Conservation (phyloP, 2,888 invertebrate species). For the Thera britannica region DNA sequence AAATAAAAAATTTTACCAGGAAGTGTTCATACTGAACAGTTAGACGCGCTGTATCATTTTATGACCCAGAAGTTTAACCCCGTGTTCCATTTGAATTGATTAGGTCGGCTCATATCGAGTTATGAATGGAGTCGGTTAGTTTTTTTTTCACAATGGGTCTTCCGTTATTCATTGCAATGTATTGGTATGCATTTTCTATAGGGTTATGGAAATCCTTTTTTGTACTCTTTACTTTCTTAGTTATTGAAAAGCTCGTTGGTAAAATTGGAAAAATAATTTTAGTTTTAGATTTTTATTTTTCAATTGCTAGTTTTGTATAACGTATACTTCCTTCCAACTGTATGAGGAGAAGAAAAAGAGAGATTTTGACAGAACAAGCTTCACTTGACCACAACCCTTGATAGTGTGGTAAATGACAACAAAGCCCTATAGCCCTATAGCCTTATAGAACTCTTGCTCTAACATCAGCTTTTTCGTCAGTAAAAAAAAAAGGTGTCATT, state of each 20-base stretch:
- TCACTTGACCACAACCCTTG: no score
- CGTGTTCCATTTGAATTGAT: constrained; percentile 81
- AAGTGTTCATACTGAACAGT: constrained; percentile 13
- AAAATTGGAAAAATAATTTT: not conserved
- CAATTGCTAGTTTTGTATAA: no score
- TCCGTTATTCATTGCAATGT: constrained; percentile 61
- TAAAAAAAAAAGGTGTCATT: no score
- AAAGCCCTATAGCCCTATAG: no score
- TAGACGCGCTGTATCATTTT: constrained; percentile 60
- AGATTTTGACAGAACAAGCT: no score
- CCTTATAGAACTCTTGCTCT: no score
- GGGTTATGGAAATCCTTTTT: constrained; percentile 30
- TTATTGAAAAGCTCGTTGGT: not conserved
- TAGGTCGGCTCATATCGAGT: constrained; percentile 77
- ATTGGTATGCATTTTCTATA: constrained; percentile 40
- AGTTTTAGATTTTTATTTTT: not conserved
- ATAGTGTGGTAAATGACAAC: no score
- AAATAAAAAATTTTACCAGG: no score
- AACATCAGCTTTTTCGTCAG: no score
- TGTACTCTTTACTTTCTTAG: not conserved
- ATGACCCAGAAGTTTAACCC: constrained; percentile 59
- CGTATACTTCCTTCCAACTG: no score
- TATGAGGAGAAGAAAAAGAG: no score
- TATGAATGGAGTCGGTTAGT: constrained; percentile 71
- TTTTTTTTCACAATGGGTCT: constrained; percentile 59